phyloP scores from a whole-genome alignment of 2,797 vertebrate species.

The Fundulus diaphanus region DNA sequence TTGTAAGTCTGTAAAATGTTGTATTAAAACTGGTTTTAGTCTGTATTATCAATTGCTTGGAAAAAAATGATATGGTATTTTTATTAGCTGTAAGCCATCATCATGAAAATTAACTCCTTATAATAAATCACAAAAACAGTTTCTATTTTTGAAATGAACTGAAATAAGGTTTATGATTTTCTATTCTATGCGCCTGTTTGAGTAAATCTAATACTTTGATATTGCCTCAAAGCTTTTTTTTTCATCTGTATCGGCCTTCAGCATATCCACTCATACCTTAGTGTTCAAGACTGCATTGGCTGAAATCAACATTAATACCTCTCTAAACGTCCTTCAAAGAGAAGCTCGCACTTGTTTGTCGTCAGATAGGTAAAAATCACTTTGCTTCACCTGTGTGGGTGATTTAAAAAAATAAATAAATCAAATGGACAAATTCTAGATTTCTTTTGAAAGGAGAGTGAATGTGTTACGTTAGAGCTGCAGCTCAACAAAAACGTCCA shows the following conservation, averaged over 20 bases:
- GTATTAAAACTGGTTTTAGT: too few relatives aligned
- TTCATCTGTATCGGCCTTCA: background rate
- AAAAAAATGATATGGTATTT: too few relatives aligned
- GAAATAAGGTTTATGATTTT: background rate
- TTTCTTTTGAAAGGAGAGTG: constrained; percentile 25
- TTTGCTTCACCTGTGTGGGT: constrained; percentile 26
- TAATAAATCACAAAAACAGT: too few relatives aligned
- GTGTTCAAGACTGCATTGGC: constrained; percentile 1
- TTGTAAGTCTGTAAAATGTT: background rate
- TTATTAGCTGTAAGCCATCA: too few relatives aligned
- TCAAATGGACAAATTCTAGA: background rate
- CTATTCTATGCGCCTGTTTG: background rate
- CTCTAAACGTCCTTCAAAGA: constrained; percentile 44
- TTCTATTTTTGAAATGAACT: too few relatives aligned
- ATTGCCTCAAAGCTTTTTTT: background rate
- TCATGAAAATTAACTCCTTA: too few relatives aligned
- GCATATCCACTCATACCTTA: background rate
- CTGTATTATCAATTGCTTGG: too few relatives aligned
- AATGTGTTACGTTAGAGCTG: constrained; percentile 38
- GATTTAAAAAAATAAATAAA: background rate
- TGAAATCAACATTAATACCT: constrained; percentile 12
- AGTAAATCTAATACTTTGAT: background rate
- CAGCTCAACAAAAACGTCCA: constrained; percentile 55
- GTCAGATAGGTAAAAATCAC: constrained; percentile 19
- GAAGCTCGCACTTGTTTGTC: constrained; percentile 38